Evolutionary conservation across 2,113 vertebrate species (phyloP).

Genomic region (Neomonachus schauinslandi): DNA sequence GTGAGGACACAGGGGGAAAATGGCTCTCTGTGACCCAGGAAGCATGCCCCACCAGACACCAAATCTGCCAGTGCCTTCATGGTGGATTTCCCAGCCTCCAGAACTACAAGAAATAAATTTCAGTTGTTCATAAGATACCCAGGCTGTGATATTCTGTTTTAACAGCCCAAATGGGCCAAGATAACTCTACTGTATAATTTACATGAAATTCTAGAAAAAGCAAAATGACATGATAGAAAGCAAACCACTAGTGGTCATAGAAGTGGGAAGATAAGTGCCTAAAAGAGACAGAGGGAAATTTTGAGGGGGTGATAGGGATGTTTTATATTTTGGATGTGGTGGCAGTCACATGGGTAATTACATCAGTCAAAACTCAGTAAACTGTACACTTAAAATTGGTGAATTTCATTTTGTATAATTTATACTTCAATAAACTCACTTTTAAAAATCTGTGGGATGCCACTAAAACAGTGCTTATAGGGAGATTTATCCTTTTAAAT

Average conservation of each 20-base stretch:
- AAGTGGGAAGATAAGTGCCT: not conserved
- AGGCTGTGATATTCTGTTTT: not conserved
- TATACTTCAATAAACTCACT: not conserved
- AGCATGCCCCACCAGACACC: not conserved
- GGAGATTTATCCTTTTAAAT: not conserved
- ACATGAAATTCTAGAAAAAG: not conserved
- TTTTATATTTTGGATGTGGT: not conserved
- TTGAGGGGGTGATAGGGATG: not conserved
- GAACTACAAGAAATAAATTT: not conserved
- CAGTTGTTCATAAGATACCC: not conserved
- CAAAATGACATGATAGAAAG: not conserved
- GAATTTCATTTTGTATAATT: not conserved
- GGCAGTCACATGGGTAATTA: not conserved
- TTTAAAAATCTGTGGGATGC: not conserved
- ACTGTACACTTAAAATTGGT: not conserved
- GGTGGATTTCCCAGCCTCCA: not conserved
- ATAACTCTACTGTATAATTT: not conserved
- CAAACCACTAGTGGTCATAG: not conserved
- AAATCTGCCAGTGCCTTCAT: fast-evolving
- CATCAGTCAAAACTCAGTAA: not conserved
- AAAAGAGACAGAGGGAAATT: not conserved
- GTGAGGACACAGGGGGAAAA: not conserved
- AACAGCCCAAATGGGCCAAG: not conserved
- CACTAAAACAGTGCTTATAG: not conserved
- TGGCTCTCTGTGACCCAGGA: not conserved